phyloP scores from a whole-genome alignment of 64 coral and sea anemone species.

The Actinia tenebrosa region DNA sequence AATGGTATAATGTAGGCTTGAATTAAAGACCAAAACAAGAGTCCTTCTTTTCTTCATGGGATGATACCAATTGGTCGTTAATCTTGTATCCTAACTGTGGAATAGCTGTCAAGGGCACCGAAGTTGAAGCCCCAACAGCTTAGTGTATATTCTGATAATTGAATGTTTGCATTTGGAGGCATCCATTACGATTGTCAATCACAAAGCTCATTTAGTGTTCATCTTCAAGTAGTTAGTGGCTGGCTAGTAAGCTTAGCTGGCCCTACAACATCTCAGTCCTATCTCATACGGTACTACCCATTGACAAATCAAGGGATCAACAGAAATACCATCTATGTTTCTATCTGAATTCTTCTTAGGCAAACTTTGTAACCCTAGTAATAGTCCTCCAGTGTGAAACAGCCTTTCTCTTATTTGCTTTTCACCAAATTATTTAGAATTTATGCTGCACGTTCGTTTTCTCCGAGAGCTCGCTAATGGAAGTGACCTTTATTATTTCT shows the following conservation, averaged over 20 bases:
- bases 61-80: background rate
- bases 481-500: background rate
- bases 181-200: conserved; percentile 96
- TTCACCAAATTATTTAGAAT: background rate
- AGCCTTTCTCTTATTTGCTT: background rate
- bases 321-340: background rate
- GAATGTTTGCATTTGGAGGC: conserved; percentile 83
- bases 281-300: background rate
- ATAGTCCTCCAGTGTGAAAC: background rate
- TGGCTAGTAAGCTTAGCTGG: conserved; percentile 32
- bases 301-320: conserved; percentile 5
- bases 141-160: conserved; percentile 79
- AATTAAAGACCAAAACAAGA: background rate
- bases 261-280: conserved; percentile 15
- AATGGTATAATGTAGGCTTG: background rate
- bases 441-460: background rate
- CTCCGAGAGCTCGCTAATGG: background rate
- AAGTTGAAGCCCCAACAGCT: background rate
- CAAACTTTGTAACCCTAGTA: conserved; percentile 22
- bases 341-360: conserved; percentile 8
- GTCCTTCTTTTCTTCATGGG: background rate
- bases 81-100: background rate
- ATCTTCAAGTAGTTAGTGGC: conserved; percentile 46
- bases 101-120: background rate
- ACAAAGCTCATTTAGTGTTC: conserved; percentile 80